Evolutionary conservation across 1,140 invertebrate species (phyloP).

Genomic region (Odontomachus brunneus): DNA sequence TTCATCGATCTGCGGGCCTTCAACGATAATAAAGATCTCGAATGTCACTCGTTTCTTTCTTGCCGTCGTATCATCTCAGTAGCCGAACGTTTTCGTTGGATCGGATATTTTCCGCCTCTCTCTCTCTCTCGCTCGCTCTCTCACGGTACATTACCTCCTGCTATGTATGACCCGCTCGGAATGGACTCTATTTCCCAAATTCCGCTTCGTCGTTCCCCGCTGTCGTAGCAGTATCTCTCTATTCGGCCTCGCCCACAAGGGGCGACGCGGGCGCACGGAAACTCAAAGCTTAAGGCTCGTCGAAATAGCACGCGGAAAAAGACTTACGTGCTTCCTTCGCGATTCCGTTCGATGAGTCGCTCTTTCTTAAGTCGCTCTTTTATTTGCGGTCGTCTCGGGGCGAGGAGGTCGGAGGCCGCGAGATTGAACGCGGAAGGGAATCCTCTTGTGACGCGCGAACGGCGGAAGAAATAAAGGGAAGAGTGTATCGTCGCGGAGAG

Average conservation of each 20-base stretch:
- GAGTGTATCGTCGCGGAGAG: not conserved
- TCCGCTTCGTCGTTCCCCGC: slow-evolving; percentile 52
- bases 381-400: slow-evolving; percentile 53
- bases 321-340: not conserved
- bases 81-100: too few relatives aligned
- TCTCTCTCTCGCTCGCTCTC: slow-evolving; percentile 41
- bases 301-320: slow-evolving; percentile 11
- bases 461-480: slow-evolving; percentile 6
- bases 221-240: slow-evolving; percentile 37
- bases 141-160: slow-evolving; percentile 52
- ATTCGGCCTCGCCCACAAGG: slow-evolving; percentile 15
- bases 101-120: not conserved
- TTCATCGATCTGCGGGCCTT: too few relatives aligned
- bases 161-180: slow-evolving; percentile 7
- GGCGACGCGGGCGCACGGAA: not conserved
- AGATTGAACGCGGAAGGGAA: not conserved
- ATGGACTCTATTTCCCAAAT: slow-evolving; percentile 57
- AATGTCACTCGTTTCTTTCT: not conserved
- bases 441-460: slow-evolving; percentile 15
- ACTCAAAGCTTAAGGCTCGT: slow-evolving; percentile 17
- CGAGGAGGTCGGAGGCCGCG: slow-evolving; percentile 12
- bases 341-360: slow-evolving; percentile 42
- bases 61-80: too few relatives aligned
- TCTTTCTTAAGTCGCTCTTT: slow-evolving; percentile 48
- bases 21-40: too few relatives aligned